Base-by-base conservation (phyloP, 2,888 invertebrate genomes). In the Steinernema scapterisci region DNA sequence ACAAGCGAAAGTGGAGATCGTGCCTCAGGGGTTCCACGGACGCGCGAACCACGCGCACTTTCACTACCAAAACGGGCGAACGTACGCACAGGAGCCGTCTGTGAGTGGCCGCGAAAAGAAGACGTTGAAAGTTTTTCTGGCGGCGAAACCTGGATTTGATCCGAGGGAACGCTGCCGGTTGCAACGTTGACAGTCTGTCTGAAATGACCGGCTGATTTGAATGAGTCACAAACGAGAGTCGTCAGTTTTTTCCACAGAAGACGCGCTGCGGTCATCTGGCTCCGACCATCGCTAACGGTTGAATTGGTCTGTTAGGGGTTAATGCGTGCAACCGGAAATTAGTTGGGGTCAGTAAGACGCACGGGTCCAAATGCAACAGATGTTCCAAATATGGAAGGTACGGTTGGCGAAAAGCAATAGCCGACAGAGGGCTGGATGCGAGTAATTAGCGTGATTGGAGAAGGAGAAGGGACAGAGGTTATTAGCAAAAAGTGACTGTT, bases 131-230 rank as follows among this genome's bases (percentile, higher is more conserved):
- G 27, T 21, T n/a, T 23, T 48, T 19, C 21, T 23, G 52, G 5
- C 38, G 9, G 5, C 3, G 52, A 52, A 23, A 52, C 52, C 52
- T 52, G 52, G 52, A 52, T 52, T 52, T 52, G 52, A 52, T n/a
- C 19, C 21, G 21, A 52, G 21, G 38, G 9, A 38, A 9, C 5
- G 48, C 6, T 13, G 31, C n/a, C 31, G 27, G 23, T 63, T 63
- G 63, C 63, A 63, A 63, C 27, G 63, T 63, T 63, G n/a, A n/a
- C n/a, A n/a, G n/a, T n/a, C n/a, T n/a, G 63, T 27, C 63, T 48
- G 45, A 11, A 44, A 16, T 13, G n/a, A 3, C 48, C 2, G 7
- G 48, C 6, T 48, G 48, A n/a, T 48, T 48, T 16, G n/a, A 3
- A 48, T 19, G 19, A 19, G 48, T 48, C n/a, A 38, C 38, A 38